These are phyloP conservation scores for Frankliniella fusca DNA, from an alignment of 2,888 invertebrate genomes.

Conservation along the genomic window DNA sequence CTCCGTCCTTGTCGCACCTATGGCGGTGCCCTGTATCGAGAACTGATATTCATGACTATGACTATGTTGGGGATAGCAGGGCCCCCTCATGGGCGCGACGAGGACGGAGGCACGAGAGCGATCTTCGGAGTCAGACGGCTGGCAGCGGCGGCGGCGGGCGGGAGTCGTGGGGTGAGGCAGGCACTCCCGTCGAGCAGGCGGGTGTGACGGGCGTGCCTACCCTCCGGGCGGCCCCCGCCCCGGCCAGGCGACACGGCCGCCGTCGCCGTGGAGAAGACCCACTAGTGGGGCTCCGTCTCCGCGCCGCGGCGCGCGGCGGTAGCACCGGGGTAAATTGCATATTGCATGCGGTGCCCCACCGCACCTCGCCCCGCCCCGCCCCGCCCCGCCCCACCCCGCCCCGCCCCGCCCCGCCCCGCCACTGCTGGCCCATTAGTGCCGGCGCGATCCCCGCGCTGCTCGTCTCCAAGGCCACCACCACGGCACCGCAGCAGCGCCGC, in stretches of 20 bases:
- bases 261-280: neutral
- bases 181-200: neutral
- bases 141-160: neutral
- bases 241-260: neutral
- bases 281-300: neutral
- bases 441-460: constrained; percentile 18
- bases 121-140: no score
- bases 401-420: neutral
- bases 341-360: neutral
- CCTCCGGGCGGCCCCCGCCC: neutral
- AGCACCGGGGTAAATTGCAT: constrained; percentile 5
- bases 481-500: constrained; percentile 39
- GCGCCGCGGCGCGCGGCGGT: neutral
- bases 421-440: constrained; percentile 9
- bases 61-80: no score
- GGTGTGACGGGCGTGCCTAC: neutral
- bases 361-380: neutral
- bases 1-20: no score
- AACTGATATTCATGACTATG: no score
- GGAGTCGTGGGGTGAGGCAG: neutral
- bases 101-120: no score
- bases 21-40: no score
- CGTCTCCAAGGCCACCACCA: constrained; percentile 47
- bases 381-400: neutral
- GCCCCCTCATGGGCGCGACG: no score